Base-by-base conservation (phyloP, 2,113 vertebrate genomes). In the Myiozetetes cayanensis region DNA sequence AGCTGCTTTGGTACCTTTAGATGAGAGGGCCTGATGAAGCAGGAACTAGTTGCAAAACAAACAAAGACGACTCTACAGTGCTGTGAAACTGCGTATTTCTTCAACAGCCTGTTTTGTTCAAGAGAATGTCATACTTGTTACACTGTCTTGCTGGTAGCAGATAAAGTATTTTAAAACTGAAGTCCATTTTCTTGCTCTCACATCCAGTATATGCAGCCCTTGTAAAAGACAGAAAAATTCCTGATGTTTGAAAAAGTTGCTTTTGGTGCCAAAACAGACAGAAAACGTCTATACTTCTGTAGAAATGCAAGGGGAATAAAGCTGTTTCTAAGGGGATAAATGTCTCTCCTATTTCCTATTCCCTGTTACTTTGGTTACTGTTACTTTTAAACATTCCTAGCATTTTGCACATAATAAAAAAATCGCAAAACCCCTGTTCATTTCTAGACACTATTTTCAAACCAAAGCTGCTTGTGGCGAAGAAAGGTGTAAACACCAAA, bases 371-470 rank as follows among this genome's bases (percentile, higher is more conserved):
- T 96, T 96, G 94, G 94, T 96, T 95, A 96, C 96, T 93, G 92
- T 93, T 94, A 96, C 94, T 97, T 96, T 97, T 94, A 94, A 95
- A 96, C 93, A 96, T 96, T 97, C 96, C 95, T 95, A 95, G 83
- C 83, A 96, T 96, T 96, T 96, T 97, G 88, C 96, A 96, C 49
- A 0, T 93, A 96, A 95, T 96, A 94, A 97, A 97, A 94, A 87
- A 93, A 95, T 63, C 83, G 83, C 92, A 97, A 92, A 90, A 75
- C 78, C 80, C 44, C 80, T 73, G 31, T 86, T 92, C 88, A 72
- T 94, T 96, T 81, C 68, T 93, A 82, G 88, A 75, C 83, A 75
- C 86, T 65, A 4, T 84, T 95, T 94, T 92, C 70, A 87, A 94
- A 92, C 53, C 73, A 78, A 90, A 84, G 31, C 28, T 82, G 2